Evolutionary conservation across 2,888 invertebrate species (phyloP).

Genomic region (Pocota personata): DNA sequence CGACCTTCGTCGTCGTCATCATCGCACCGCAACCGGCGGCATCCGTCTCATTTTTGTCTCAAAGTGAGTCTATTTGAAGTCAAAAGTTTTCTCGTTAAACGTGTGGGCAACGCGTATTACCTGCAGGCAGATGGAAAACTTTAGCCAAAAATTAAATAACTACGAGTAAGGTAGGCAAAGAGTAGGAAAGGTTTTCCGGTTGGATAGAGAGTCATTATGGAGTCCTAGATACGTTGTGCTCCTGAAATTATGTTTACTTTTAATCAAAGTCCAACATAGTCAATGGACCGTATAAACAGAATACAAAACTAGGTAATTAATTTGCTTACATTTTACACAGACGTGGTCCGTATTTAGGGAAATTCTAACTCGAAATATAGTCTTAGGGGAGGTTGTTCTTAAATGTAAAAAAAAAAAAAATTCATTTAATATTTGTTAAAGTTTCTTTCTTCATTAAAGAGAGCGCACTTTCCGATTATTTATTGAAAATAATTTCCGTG

Average conservation of each 20-base stretch:
- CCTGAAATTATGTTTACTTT: conserved; percentile 7
- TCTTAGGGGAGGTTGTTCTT: too few species aligned
- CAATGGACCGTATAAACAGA: not conserved
- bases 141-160: conserved; percentile 8
- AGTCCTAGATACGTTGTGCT: not conserved
- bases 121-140: conserved; percentile 18
- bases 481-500: too few species aligned
- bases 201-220: not conserved
- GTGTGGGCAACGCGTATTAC: conserved; percentile 33
- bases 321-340: not conserved
- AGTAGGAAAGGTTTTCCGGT: not conserved
- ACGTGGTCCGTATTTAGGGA: not conserved
- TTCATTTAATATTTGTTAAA: too few species aligned
- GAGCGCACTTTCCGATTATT: too few species aligned
- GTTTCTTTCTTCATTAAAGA: too few species aligned
- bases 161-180: not conserved
- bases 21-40: not conserved
- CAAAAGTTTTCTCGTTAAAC: conserved; percentile 50
- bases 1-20: not conserved
- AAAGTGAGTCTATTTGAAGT: conserved; percentile 5
- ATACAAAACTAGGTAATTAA: not conserved
- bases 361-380: not conserved
- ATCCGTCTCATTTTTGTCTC: not conserved
- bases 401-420: too few species aligned
- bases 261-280: not conserved